A percentile compares a stretch with the other conserved stretches of the same genome.
Evolutionary conservation across 2,888 invertebrate genomes (phyloP).

Genomic region (Theristus sp.): DNA sequence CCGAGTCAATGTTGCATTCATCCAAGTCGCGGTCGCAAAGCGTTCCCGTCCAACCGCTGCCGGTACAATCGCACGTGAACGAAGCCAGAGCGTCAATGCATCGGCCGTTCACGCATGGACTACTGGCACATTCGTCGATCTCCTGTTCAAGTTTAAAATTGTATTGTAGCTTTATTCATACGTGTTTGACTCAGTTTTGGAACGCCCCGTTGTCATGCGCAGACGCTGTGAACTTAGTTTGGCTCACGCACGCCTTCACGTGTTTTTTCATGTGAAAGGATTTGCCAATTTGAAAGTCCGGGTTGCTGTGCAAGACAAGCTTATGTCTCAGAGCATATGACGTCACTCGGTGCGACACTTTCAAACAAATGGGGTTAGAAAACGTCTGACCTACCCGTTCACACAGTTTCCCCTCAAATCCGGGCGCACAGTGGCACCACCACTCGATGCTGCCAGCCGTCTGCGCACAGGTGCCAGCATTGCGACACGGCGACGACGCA

Average conservation of each 20-base stretch:
- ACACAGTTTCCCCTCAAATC: background rate
- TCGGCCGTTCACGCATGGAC: conserved; percentile 76
- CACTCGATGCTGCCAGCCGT: background rate
- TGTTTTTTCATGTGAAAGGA: too few species aligned
- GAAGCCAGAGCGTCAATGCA: conserved; percentile 60
- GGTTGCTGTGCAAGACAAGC: background rate
- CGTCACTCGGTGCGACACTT: background rate
- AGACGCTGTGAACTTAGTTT: too few species aligned
- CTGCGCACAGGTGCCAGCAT: background rate
- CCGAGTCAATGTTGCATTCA: too few species aligned
- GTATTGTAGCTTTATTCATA: too few species aligned
- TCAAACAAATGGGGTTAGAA: background rate
- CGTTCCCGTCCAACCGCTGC: too few species aligned
- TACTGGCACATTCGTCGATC: conserved; percentile 72
- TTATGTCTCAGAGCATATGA: background rate
- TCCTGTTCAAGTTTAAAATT: too few species aligned
- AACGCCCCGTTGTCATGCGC: too few species aligned
- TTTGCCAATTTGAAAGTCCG: too few species aligned
- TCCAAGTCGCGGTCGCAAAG: too few species aligned
- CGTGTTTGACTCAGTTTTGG: too few species aligned
- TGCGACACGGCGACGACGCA: background rate
- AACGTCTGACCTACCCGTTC: background rate
- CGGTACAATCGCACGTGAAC: conserved; percentile 4
- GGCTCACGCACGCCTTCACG: too few species aligned
- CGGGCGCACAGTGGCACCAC: background rate